phyloP scores from a whole-genome alignment of 2,113 vertebrate genomes.

The Anthoscopus minutus region DNA sequence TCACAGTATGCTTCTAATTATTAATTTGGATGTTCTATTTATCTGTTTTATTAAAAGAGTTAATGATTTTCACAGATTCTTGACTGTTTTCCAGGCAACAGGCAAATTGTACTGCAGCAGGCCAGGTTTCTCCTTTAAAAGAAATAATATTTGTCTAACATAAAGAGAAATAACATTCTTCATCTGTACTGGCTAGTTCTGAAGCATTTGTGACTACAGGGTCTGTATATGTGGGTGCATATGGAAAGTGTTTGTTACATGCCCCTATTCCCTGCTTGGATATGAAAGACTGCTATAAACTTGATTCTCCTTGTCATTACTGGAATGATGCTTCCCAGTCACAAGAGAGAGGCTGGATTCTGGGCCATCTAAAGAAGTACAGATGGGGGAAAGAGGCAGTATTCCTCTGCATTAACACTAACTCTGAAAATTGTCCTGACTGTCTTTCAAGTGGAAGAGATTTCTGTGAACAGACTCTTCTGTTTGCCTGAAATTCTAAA shows the following conservation, averaged over 20 bases:
- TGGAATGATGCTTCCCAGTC: neutral
- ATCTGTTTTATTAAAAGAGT: neutral
- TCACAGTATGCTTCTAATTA: neutral
- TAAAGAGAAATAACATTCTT: fast-evolving
- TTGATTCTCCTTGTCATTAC: neutral
- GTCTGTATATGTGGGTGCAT: no score
- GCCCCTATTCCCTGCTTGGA: neutral
- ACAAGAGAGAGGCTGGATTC: neutral
- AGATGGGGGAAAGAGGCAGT: neutral
- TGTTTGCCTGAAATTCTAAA: neutral
- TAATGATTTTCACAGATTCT: neutral
- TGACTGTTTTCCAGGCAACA: neutral
- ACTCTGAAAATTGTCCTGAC: neutral
- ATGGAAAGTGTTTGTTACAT: neutral
- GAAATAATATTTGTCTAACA: neutral
- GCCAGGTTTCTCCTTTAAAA: neutral
- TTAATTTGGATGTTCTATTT: neutral
- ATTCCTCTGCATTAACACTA: neutral
- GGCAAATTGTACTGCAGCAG: neutral
- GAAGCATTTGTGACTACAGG: neutral
- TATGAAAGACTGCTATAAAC: neutral
- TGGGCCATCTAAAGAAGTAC: neutral
- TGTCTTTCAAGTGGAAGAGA: neutral
- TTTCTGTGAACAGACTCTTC: neutral
- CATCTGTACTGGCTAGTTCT: neutral